These are phyloP conservation scores for Diogma glabrata DNA, from an alignment of 2,888 invertebrate species.

Conservation along the genomic window DNA sequence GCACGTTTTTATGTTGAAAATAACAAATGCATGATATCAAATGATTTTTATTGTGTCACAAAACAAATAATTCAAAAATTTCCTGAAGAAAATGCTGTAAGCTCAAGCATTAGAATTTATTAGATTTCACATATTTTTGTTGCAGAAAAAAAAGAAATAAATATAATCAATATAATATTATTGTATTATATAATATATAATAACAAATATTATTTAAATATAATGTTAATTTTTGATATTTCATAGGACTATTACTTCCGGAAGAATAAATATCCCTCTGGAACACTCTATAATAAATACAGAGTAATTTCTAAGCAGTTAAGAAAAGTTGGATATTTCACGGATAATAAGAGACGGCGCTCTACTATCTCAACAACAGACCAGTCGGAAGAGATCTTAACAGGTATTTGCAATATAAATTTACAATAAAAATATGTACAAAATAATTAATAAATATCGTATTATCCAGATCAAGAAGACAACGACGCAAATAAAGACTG, in stretches of 20 bases:
- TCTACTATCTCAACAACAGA: neutral
- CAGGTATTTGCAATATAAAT: neutral
- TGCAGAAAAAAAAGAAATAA: too few species aligned
- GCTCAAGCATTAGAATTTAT: too few species aligned
- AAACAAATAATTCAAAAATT: neutral
- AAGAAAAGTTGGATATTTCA: neutral
- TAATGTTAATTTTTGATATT: too few species aligned
- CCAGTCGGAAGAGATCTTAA: too few species aligned
- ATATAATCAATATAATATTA: too few species aligned
- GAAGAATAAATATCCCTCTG: too few species aligned
- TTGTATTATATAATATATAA: neutral
- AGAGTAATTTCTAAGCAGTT: neutral
- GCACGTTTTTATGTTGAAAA: neutral
- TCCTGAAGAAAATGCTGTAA: neutral
- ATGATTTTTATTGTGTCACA: neutral
- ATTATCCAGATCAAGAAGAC: neutral
- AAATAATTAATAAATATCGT: neutral
- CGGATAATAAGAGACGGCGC: neutral
- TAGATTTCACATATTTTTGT: too few species aligned
- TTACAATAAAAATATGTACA: too few species aligned
- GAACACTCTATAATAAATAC: neutral
- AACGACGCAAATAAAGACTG: too few species aligned
- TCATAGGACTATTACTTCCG: neutral
- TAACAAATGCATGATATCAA: neutral
- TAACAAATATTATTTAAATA: neutral